Conservation (phyloP, 2,888 invertebrate species). For the Sarcophaga subvicina region DNA sequence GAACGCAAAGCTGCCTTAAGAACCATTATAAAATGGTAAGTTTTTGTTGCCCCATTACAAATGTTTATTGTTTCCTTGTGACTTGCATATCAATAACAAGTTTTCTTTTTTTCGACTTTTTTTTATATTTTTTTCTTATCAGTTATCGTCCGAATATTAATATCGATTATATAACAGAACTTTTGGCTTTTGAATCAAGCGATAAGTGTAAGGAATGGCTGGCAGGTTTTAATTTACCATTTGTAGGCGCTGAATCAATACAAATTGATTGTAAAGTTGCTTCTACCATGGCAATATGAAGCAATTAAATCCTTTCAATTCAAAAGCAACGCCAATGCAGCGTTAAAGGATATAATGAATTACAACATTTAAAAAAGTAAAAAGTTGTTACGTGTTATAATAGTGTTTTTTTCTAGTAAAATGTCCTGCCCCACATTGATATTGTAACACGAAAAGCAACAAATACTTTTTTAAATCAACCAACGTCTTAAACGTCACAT, state of each 20-base stretch:
- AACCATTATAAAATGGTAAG: conserved; percentile 98
- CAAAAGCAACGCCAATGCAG: conserved; percentile 35
- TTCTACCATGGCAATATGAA: conserved; percentile 75
- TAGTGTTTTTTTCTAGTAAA: not conserved
- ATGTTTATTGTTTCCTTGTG: not conserved
- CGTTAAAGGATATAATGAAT: conserved; percentile 45
- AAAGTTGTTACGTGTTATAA: conserved; percentile 53
- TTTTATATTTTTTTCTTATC: conserved; percentile 80
- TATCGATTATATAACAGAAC: conserved; percentile 92
- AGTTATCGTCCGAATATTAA: conserved; percentile 97
- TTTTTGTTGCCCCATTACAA: conserved; percentile 76
- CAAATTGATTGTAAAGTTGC: conserved; percentile 94
- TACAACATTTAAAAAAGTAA: conserved; percentile 44
- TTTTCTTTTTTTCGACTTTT: conserved; percentile 12
- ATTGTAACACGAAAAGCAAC: conserved; percentile 47
- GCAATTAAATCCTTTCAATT: conserved; percentile 21
- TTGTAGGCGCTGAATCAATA: conserved; percentile 86
- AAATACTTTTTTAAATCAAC: conserved; percentile 37
- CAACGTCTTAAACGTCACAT: not conserved
- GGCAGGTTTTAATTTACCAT: conserved; percentile 89
- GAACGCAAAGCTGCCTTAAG: conserved; percentile 96
- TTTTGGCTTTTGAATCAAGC: conserved; percentile 93
- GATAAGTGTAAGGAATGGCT: conserved; percentile 95
- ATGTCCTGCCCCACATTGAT: not conserved
- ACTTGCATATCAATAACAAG: not conserved